Percentiles rank a stretch among this genome's conserved stretches.
phyloP scores from a whole-genome alignment of 2,888 invertebrate genomes.

The Hymenopus coronatus region DNA sequence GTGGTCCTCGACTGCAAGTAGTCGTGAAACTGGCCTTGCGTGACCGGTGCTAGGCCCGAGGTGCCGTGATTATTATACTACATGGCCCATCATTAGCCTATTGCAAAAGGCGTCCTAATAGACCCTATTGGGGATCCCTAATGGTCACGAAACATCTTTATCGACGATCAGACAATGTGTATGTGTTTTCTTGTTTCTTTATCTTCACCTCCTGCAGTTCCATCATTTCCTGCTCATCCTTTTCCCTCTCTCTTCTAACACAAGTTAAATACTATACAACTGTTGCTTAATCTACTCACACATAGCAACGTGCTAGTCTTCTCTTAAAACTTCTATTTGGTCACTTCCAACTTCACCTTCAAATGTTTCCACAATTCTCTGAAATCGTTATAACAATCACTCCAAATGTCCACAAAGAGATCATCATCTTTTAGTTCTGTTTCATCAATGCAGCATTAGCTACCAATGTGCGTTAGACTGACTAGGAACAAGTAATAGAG shows the following conservation, averaged over 20 bases:
- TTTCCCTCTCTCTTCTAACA: neutral
- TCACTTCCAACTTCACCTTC: too few relatives aligned
- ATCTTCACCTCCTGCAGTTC: slow-evolving; percentile 17
- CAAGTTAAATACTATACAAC: neutral
- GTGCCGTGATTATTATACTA: slow-evolving; percentile 35
- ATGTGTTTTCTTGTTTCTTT: slow-evolving; percentile 21
- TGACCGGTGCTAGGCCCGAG: slow-evolving; percentile 2
- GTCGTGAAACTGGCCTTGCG: slow-evolving; percentile 16
- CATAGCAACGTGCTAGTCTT: neutral
- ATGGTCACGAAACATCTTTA: slow-evolving; percentile 35
- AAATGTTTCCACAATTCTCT: too few relatives aligned
- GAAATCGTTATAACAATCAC: too few relatives aligned
- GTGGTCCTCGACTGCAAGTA: slow-evolving; percentile 22
- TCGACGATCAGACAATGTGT: slow-evolving; percentile 29
- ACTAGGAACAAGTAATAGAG: too few relatives aligned
- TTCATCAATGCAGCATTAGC: too few relatives aligned
- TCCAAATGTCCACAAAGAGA: too few relatives aligned
- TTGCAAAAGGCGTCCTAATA: slow-evolving; percentile 53
- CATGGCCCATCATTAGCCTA: slow-evolving; percentile 51
- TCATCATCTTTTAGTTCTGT: too few relatives aligned
- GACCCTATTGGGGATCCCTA: slow-evolving; percentile 38
- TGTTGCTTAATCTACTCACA: neutral
- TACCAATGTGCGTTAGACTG: too few relatives aligned
- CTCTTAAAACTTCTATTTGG: neutral
- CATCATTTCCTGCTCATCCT: neutral